Evolutionary conservation across 2,888 invertebrate species (phyloP).

Genomic region (Argyresthia albistria): DNA sequence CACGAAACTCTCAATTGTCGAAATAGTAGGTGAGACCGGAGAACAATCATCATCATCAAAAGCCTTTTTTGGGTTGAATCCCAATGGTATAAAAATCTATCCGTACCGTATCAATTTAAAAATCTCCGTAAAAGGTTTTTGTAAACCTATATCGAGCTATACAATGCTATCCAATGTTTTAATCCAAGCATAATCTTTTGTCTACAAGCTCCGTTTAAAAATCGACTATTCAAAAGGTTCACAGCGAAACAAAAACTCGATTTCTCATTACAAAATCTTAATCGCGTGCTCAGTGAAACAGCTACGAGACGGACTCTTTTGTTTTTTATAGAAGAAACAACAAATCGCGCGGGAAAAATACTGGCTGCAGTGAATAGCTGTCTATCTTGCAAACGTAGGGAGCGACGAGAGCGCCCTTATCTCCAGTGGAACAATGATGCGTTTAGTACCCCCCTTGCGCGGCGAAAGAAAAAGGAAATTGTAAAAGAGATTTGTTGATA

Average conservation of each 20-base stretch:
- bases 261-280: constrained; percentile 1
- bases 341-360: constrained; percentile 20
- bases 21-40: no score
- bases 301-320: neutral
- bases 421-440: constrained; percentile 11
- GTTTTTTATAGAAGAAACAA: constrained; percentile 15
- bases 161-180: no score
- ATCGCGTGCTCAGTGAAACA: neutral
- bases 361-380: constrained; percentile 10
- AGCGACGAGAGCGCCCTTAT: constrained; percentile 6
- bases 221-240: neutral
- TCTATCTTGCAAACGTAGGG: constrained; percentile 9
- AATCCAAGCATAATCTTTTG: no score
- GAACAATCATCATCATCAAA: no score
- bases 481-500: neutral
- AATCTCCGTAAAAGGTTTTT: no score
- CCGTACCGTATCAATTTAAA: no score
- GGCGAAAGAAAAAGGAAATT: constrained; percentile 4
- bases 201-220: no score
- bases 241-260: neutral
- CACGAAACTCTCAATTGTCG: no score
- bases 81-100: no score
- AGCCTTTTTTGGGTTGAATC: no score
- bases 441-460: constrained; percentile 8
- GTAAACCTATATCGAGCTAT: no score